phyloP scores from a whole-genome alignment of 2,888 invertebrate species.

The Smittia sp. region DNA sequence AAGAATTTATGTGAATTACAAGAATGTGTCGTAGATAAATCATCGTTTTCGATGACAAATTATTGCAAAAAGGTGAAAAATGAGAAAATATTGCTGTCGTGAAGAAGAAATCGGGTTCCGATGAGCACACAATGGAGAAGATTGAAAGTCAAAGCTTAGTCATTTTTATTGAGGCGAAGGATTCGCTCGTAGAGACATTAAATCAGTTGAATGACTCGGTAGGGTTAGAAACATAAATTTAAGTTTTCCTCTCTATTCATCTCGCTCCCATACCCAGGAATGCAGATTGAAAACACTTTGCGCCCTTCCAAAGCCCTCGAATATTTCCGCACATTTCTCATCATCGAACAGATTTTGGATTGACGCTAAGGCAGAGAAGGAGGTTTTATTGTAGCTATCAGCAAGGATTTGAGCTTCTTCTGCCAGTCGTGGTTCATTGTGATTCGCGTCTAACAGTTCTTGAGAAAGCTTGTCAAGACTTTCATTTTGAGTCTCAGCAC shows the following conservation, averaged over 20 bases:
- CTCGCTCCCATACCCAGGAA: background rate
- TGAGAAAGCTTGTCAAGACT: no score
- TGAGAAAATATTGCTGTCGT: conserved; percentile 13
- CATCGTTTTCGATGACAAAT: conserved; percentile 38
- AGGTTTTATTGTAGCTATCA: no score
- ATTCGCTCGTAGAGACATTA: conserved; percentile 1
- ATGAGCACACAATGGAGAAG: background rate
- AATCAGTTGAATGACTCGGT: conserved; percentile 26
- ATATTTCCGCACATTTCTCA: conserved; percentile 34
- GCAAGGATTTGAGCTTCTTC: no score
- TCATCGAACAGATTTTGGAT: conserved; percentile 28
- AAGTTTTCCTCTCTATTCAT: background rate
- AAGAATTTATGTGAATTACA: conserved; percentile 31
- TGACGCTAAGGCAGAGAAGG: no score
- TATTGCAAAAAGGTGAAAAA: conserved; percentile 21
- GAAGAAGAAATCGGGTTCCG: background rate
- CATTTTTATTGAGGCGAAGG: conserved; percentile 17
- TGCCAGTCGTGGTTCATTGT: no score
- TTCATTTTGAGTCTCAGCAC: no score
- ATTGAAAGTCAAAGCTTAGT: background rate
- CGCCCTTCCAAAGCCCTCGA: background rate
- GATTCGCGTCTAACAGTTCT: no score
- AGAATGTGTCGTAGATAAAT: conserved; percentile 29
- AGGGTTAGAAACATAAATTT: conserved; percentile 26
- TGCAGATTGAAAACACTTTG: background rate